Percentiles rank a stretch among this genome's conserved stretches.
Evolutionary conservation across 2,113 vertebrate genomes (phyloP).

Genomic region (Solea senegalensis): DNA sequence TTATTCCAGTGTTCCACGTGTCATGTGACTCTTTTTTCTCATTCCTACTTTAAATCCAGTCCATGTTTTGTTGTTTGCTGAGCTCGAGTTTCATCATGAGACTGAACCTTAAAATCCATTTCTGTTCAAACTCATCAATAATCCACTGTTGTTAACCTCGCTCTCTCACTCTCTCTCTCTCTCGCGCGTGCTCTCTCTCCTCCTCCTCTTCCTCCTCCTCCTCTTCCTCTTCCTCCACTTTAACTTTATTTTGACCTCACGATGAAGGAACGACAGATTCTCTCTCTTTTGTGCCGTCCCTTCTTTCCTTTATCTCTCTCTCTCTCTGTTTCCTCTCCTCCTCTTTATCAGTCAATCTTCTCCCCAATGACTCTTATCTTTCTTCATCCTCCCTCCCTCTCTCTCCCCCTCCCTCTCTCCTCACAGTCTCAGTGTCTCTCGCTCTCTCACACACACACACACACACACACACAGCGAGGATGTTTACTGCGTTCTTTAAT

Average conservation of each 20-base stretch:
- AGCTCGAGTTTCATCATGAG: conserved; percentile 62
- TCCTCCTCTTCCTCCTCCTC: conserved; percentile 2
- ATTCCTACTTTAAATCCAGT: background rate
- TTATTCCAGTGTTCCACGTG: no score
- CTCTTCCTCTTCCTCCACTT: background rate
- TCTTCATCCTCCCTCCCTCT: conserved; percentile 31
- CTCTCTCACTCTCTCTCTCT: conserved; percentile 13
- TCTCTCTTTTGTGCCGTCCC: background rate
- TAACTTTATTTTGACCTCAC: background rate
- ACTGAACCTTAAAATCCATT: conserved; percentile 14
- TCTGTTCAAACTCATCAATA: background rate
- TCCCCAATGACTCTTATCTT: conserved; percentile 49
- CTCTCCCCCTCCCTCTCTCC: conserved; percentile 13
- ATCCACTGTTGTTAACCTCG: conserved; percentile 7
- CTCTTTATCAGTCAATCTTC: conserved; percentile 32
- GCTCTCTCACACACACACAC: conserved; percentile 16
- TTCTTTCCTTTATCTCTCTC: conserved; percentile 10
- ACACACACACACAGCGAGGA: conserved; percentile 50
- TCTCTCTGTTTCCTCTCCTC: background rate
- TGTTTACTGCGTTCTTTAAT: conserved; percentile 71
- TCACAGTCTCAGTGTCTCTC: conserved; percentile 22
- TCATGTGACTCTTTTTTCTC: no score
- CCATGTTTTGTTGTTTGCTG: conserved; percentile 41
- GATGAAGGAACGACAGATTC: background rate
- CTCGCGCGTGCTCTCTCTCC: conserved; percentile 9